Evolutionary conservation across 2,113 vertebrate species (phyloP).

Genomic region (Miniopterus natalensis): DNA sequence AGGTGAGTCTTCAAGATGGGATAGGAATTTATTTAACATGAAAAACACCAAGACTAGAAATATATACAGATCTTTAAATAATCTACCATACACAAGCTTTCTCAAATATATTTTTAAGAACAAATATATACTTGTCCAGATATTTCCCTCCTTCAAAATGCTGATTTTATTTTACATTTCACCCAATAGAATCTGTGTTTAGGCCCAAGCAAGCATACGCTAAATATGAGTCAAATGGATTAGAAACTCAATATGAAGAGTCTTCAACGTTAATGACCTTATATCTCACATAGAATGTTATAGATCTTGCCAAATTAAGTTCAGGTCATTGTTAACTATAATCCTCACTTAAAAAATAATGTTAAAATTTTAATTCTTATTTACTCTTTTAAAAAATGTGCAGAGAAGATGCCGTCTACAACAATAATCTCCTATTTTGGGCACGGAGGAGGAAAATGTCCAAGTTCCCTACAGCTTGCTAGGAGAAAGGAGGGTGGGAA

Average conservation of each 20-base stretch:
- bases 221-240: background rate
- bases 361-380: background rate
- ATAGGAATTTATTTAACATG: background rate
- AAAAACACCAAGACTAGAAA: conserved; percentile 8
- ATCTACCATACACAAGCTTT: background rate
- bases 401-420: background rate
- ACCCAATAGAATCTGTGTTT: background rate
- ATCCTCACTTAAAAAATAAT: background rate
- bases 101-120: conserved; percentile 35
- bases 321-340: background rate
- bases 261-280: conserved; percentile 1
- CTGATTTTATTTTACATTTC: conserved; percentile 30
- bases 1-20: background rate
- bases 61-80: background rate
- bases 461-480: background rate
- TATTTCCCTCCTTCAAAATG: background rate
- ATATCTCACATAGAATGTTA: background rate
- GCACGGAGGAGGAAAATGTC: background rate
- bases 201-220: background rate
- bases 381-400: background rate
- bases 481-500: background rate
- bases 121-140: background rate
- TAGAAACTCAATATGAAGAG: background rate
- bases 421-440: background rate
- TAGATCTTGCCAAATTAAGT: conserved; percentile 26